A percentile compares a stretch with the other conserved stretches of the same genome.
These are phyloP conservation scores for Thamnophis sirtalis DNA, from an alignment of 2,113 vertebrate species.

Conservation along the genomic window DNA sequence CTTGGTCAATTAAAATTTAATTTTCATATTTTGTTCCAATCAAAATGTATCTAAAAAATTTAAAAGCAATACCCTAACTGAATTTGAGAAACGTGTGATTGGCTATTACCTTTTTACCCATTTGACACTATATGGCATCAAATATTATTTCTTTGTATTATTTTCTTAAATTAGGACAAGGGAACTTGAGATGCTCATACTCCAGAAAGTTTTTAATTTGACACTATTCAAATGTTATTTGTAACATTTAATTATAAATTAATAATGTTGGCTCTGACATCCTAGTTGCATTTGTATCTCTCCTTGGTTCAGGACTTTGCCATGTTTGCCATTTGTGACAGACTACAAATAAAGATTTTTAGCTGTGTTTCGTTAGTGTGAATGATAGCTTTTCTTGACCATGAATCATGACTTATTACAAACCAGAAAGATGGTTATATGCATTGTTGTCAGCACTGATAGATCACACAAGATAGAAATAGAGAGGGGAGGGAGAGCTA, in stretches of 20 bases:
- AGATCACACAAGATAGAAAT: neutral
- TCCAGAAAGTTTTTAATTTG: neutral
- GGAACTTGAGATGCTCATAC: conserved; percentile 10
- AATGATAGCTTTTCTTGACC: neutral
- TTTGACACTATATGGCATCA: neutral
- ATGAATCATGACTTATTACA: neutral
- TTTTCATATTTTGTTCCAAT: neutral
- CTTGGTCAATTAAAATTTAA: neutral
- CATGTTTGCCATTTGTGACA: neutral
- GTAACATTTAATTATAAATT: neutral
- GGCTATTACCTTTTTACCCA: neutral
- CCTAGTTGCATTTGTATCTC: neutral
- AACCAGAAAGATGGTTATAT: neutral
- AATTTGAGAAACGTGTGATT: neutral
- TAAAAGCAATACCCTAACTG: neutral
- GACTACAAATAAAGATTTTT: neutral
- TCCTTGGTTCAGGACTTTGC: neutral
- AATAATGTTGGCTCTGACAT: neutral
- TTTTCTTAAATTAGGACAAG: neutral
- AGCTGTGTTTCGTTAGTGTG: neutral
- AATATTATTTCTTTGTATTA: neutral
- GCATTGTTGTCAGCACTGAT: neutral
- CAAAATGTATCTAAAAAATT: neutral
- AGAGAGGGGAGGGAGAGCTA: too few relatives aligned
- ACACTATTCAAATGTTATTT: neutral